These are phyloP conservation scores for Scolopax rusticola DNA, from an alignment of 2,797 vertebrate species.

Conservation along the genomic window DNA sequence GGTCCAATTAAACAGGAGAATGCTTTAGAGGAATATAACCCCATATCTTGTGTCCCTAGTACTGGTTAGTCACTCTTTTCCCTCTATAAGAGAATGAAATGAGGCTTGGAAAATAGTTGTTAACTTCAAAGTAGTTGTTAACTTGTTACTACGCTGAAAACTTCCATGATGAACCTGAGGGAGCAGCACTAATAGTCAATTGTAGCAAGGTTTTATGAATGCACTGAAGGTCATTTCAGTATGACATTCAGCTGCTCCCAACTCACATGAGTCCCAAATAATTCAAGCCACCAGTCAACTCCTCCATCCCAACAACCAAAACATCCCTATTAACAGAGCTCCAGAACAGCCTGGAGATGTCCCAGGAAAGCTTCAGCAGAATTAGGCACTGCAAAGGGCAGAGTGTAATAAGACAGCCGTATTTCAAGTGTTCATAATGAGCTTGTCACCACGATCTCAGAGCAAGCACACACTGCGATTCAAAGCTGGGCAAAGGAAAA, in stretches of 20 bases:
- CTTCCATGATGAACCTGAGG: background rate
- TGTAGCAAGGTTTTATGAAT: background rate
- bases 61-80: background rate
- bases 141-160: background rate
- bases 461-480: background rate
- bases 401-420: background rate
- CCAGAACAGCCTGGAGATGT: background rate
- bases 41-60: background rate
- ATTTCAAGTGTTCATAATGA: background rate
- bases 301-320: background rate
- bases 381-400: background rate
- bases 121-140: background rate
- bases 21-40: background rate
- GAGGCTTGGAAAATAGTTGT: background rate
- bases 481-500: background rate
- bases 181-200: background rate
- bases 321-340: background rate
- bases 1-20: background rate
- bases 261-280: background rate
- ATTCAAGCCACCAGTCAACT: background rate
- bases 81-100: background rate
- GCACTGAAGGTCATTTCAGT: background rate
- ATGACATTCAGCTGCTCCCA: background rate
- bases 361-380: constrained; percentile 20
- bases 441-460: background rate